Conservation (phyloP, 1,140 invertebrate species). For the Drosophila grimshawi region DNA sequence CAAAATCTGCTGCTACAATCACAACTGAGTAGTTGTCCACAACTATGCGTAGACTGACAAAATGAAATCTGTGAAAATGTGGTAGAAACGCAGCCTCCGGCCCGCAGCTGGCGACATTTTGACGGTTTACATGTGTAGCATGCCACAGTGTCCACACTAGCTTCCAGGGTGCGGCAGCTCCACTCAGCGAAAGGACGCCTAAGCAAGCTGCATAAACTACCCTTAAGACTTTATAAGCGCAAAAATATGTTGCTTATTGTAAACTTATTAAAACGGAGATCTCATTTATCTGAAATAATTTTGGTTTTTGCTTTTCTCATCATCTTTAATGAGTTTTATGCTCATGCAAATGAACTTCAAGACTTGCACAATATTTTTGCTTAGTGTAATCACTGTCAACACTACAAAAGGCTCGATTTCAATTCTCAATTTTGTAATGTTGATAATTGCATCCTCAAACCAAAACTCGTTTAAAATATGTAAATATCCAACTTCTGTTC, state of each 20-base stretch:
- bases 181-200: not conserved
- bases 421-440: not conserved
- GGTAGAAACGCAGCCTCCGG: conserved; percentile 23
- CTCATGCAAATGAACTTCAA: no score
- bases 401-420: not conserved
- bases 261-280: no score
- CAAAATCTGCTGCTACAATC: conserved; percentile 26
- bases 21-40: conserved; percentile 15
- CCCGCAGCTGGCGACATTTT: conserved; percentile 49
- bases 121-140: conserved; percentile 64
- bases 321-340: no score
- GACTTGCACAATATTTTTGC: no score
- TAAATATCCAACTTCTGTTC: not conserved
- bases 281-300: no score
- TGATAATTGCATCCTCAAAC: not conserved
- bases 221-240: no score
- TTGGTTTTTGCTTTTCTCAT: no score
- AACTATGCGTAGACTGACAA: conserved; percentile 35
- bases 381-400: no score
- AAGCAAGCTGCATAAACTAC: not conserved
- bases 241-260: no score
- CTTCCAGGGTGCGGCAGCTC: not conserved
- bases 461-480: not conserved
- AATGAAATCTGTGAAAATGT: conserved; percentile 26
- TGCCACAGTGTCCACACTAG: conserved; percentile 5